Evolutionary conservation across 2,888 invertebrate genomes (phyloP), one percentile per base, ranked within the genome.

Genomic region (Mechanitis messenoides): DNA sequence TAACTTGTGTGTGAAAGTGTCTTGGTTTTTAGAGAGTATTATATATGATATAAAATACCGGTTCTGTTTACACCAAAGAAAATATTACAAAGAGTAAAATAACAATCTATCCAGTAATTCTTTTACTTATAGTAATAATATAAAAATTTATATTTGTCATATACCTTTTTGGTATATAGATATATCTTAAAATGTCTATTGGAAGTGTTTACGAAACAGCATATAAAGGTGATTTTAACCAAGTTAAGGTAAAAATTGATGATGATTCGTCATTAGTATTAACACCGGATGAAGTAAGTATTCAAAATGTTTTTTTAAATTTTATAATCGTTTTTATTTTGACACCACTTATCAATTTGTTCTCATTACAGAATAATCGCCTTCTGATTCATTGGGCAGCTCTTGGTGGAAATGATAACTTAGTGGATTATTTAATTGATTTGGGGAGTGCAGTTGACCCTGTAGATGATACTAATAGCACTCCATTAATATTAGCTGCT

Each of bases 361-460:
- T 33, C 33, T 38, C 62, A 60, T 90, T 88, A 35, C 81, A 95
- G 95, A 94, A 93, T 83, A 91, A 90, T 59, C 91, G 96, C 63
- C 91, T 94, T 67, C 87, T 95, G 31, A 84, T 96, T 68, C 95
- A 96, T 79, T 95, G 96, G 95, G 95, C 96, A 46, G 92, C 94
- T 57, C 87, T 95, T 59, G 93, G 95, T 66, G 96, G 96, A 33
- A 94, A 95, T 81, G 90, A 93, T 55, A 93, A 94, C 69, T 85
- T 96, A 58, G 94, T 95, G 0, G 91, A 92, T 57, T 92, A 91
- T 80, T 85, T 96, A 53, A 78, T 96, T 50, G 92, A 93, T 61
- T 82, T 90, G 53, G 93, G 93, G 5, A 92, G 93, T 68, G 91
- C 93, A 56, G 87, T 94, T 53, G 94, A 96, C 80, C 91, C 93